Evolutionary conservation across 2,797 vertebrate genomes (phyloP), one percentile per base, ranked within the genome.

Genomic region (Steatocranus sp.): DNA sequence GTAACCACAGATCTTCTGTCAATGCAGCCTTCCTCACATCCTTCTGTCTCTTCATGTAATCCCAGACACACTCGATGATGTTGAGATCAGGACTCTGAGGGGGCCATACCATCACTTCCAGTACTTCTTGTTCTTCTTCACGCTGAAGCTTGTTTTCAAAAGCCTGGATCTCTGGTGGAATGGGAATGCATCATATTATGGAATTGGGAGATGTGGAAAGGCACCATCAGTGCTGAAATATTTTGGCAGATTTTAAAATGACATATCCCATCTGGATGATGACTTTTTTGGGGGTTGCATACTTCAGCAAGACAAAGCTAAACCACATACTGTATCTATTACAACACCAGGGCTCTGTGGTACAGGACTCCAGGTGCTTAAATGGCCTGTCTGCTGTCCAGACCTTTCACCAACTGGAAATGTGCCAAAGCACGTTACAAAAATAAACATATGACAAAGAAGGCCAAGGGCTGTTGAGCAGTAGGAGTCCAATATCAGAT

Each of bases 381-480:
- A 49, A 9, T n/a, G 9, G 18, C 0, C 48, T 49, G 9, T 49
- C 48, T 50, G 9, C 18, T 11, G 18, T 50, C 9, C 18, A 50
- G 18, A 50, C 9, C 48, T 50, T 20, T 20, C 48, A 50, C 48
- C 48, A n/a, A n/a, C 18, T 49, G 48, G 48, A 49, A n/a, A n/a
- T 49, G 48, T 49, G 3, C 46, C 18, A 1, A 49, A 49, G 9
- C 48, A 49, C 0, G 1, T 49, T 49, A n/a, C 48, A 49, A n/a
- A 49, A 49, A 6, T 11, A 6, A 49, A n/a, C 48, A 49, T 49
- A 10, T n/a, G 48, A n/a, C 48, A 50, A 50, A 50, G 48, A 20
- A 20, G 48, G 5, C 48, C 48, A 50, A 50, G 48, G 48, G 48
- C 18, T 11, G 0, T 11, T 50, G 18, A 49, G 18, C 18, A 20